Evolutionary conservation across 2,797 vertebrate species (phyloP), one percentile per base, ranked within the genome.

Genomic region (Rachycentron canadum): DNA sequence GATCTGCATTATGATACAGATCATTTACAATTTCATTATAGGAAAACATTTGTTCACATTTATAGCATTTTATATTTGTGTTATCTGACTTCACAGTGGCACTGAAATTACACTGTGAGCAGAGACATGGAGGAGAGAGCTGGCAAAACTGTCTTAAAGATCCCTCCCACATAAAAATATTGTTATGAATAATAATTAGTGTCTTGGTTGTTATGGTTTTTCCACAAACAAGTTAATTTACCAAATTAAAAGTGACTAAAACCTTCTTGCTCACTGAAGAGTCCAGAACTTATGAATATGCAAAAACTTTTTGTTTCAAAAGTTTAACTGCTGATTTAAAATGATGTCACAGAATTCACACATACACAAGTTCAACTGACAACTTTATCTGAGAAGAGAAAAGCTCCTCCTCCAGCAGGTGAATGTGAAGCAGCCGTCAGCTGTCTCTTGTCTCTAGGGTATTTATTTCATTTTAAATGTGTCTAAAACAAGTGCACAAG

Each of bases 1-100:
- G 65, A 81, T 62, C 76, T 61, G 76, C 28, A 28, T 82, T 86
- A 85, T 86, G 74, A 85, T 86, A 82, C 75, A 78, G 59, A 85
- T 89, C 50, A 70, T 84, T 78, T 81, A 60, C 61, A 81, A 76
- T 90, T 88, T 90, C 70, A 89, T 82, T 85, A 83, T 85, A 78
- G 45, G 62, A 49, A 79, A 76, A 73, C 81, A 78, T 87, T 85
- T 83, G 62, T 71, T 73, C 60, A 3, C 61, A 61, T 86, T 81
- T 69, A 25, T 49, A 47, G 63, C 9, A 13, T 45, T 66, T 34
- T 73, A 19, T 68, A 60, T 82, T 85, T 80, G 76, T 16, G 60
- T 73, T 57, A 81, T 73, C 36, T 68, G 56, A 55, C 72, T 10
- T 45, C 21, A 69, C 47, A 26, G 36, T 41, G n/a, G 56, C 67